phyloP scores from a whole-genome alignment of 2,888 invertebrate genomes.

The Zhuqinia jingwanae region DNA sequence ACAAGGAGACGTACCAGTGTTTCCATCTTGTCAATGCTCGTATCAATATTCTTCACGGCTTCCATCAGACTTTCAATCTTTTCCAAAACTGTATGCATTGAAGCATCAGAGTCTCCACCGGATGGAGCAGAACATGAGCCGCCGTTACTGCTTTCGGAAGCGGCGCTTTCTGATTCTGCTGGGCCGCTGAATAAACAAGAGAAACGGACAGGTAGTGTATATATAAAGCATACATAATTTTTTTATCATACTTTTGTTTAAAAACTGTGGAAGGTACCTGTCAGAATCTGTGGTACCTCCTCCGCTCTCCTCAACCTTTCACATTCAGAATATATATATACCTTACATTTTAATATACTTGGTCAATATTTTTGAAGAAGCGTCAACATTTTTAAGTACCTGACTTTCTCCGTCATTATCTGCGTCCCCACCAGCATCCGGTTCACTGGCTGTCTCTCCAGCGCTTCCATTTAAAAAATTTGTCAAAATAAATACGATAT shows the following conservation, averaged over 20 bases:
- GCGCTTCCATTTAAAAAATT: conserved; percentile 18
- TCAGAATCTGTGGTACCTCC: conserved; percentile 17
- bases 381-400: conserved; percentile 44
- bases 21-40: conserved; percentile 70
- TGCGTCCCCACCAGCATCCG: conserved; percentile 8
- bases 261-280: neutral
- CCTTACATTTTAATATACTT: neutral
- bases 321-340: neutral
- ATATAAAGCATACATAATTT: neutral
- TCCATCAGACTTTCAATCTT: conserved; percentile 66
- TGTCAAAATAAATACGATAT: neutral
- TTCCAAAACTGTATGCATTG: conserved; percentile 57
- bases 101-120: conserved; percentile 5
- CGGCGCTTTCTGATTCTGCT: conserved; percentile 14
- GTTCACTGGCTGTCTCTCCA: conserved; percentile 9
- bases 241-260: neutral
- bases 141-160: conserved; percentile 13
- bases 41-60: conserved; percentile 62
- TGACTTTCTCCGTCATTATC: conserved; percentile 47
- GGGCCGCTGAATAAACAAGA: conserved; percentile 32
- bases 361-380: neutral
- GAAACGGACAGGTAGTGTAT: neutral
- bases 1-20: conserved; percentile 44
- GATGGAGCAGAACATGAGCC: conserved; percentile 20
- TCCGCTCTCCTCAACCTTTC: conserved; percentile 5